phyloP scores from a whole-genome alignment of 2,113 vertebrate species.

The Catharus minimus region DNA sequence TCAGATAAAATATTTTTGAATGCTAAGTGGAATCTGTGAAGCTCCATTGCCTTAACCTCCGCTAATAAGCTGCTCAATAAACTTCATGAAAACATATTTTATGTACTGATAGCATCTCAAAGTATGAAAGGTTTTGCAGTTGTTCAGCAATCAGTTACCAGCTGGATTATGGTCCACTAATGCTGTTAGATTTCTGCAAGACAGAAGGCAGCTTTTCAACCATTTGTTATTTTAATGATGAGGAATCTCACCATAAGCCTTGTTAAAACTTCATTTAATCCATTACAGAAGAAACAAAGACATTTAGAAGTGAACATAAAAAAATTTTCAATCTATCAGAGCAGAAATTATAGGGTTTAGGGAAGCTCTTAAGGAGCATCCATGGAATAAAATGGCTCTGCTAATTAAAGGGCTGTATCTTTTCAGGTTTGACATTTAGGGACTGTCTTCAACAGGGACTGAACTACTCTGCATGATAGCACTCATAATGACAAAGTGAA shows the following conservation, averaged over 20 bases:
- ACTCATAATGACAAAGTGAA: conserved; percentile 11
- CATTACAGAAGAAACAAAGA: conserved; percentile 71
- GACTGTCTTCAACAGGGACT: conserved; percentile 26
- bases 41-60: conserved; percentile 23
- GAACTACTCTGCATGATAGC: neutral
- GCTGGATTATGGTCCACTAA: conserved; percentile 74
- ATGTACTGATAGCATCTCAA: conserved; percentile 31
- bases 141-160: conserved; percentile 63
- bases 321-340: conserved; percentile 68
- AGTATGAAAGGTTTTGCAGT: conserved; percentile 52
- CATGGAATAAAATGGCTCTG: conserved; percentile 17
- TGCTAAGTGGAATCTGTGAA: conserved; percentile 36
- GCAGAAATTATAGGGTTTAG: conserved; percentile 67
- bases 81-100: conserved; percentile 49
- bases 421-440: conserved; percentile 41
- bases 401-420: conserved; percentile 46
- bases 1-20: conserved; percentile 32
- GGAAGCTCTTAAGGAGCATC: conserved; percentile 35
- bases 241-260: conserved; percentile 73
- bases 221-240: conserved; percentile 78
- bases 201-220: conserved; percentile 73
- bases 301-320: conserved; percentile 67
- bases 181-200: conserved; percentile 69
- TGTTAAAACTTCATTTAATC: conserved; percentile 79
- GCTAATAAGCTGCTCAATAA: conserved; percentile 62